Percentiles rank a stretch among this genome's conserved stretches.
Evolutionary conservation across 2,113 vertebrate species (phyloP).

Genomic region (Stegastes partitus): DNA sequence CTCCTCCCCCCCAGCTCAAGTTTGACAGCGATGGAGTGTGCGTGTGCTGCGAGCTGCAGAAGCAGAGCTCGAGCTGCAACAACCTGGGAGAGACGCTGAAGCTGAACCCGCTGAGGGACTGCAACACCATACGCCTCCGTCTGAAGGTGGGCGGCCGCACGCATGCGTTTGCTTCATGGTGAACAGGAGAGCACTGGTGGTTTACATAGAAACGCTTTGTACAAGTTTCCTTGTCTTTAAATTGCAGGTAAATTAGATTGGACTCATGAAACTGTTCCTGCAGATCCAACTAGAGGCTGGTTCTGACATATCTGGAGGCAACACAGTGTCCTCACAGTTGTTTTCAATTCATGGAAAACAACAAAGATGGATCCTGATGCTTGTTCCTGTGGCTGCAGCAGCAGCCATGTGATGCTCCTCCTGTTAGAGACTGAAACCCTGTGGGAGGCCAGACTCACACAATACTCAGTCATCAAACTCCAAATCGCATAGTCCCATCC

Average conservation of each 20-base stretch:
- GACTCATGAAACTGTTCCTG: neutral
- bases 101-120: slow-evolving; percentile 94
- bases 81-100: slow-evolving; percentile 96
- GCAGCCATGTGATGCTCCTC: neutral
- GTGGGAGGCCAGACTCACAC: neutral
- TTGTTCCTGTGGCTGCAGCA: neutral
- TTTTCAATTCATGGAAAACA: neutral
- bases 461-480: slow-evolving; percentile 1
- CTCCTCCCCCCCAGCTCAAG: slow-evolving; percentile 76
- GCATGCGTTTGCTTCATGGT: slow-evolving; percentile 10
- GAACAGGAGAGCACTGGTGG: neutral
- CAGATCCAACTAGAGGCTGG: neutral
- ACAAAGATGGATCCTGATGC: too few species aligned
- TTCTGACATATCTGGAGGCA: neutral
- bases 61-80: slow-evolving; percentile 94
- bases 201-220: neutral
- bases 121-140: slow-evolving; percentile 92
- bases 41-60: slow-evolving; percentile 96
- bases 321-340: neutral
- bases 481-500: neutral
- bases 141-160: slow-evolving; percentile 89
- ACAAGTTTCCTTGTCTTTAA: neutral
- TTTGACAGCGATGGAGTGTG: slow-evolving; percentile 97
- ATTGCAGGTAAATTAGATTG: neutral
- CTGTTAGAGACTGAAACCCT: slow-evolving; percentile 1